Base-by-base conservation (phyloP, 2,797 vertebrate species). In the Lutjanus argentimaculatus region DNA sequence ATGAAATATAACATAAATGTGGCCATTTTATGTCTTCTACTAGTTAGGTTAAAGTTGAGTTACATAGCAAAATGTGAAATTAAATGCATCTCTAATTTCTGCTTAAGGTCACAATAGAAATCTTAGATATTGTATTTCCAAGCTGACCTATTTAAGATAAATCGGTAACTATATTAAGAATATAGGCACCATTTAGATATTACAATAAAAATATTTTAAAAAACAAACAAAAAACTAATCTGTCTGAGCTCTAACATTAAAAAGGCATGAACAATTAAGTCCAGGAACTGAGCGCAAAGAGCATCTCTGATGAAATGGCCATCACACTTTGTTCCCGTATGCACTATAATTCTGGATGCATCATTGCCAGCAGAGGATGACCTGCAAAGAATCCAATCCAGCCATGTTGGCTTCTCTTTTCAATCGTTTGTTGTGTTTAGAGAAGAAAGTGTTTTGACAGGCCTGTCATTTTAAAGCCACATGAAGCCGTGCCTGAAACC, bases 401-500 rank as follows among this genome's bases (percentile, higher is more conserved):
- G 8, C 22, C 17, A 15, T 71, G 52, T 67, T 79, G 70, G 40
- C 21, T 43, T 85, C 19, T 83, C 64, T 80, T 85, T 82, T 72
- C 17, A 85, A 84, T 67, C 42, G 59, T 7, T 67, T 61, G 42
- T 48, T 74, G 63, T 85, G 76, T 79, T 77, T 85, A 79, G 70
- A 67, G 67, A 79, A 9, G 45, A 53, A 74, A 80, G 45, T 22
- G 51, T 52, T 81, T 56, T 81, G 66, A 82, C 79, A 76, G 45
- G 72, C 30, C 77, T 84, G 85, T 91, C 75, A 91, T 92, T 93
- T 82, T 70, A 36, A 75, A 83, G 74, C 87, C 89, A 85, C 85
- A 88, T 80, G 58, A 75, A 72, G 77, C 63, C 7, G 45, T 84
- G 85, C 59, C 59, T 77, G 68, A 87, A 92, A 87, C 72, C 86